Evolutionary conservation across 2,113 vertebrate species (phyloP), one percentile per base, ranked within the genome.

Genomic region (Chloropsis hardwickii): DNA sequence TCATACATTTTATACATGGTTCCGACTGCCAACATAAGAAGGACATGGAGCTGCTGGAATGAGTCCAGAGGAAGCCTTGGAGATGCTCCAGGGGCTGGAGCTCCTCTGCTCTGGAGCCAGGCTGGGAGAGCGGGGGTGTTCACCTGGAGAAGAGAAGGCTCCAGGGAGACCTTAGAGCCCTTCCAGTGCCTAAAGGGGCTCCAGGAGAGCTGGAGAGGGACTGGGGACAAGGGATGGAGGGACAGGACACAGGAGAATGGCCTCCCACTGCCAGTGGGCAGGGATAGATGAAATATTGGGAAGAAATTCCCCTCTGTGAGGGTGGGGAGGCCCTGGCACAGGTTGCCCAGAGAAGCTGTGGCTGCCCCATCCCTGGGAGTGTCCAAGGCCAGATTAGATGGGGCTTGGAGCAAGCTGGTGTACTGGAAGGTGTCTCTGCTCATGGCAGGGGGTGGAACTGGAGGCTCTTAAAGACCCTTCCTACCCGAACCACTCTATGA

Each of bases 361-460:
- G 47, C 25, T 37, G 62, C 17, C 17, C 21, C 29, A 42, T 28
- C 10, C 25, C 47, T 69, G 62, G 25, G 0, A 48, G 22, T 23
- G 14, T 28, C 10, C 31, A 35, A 62, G 40, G 47, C 18, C 21
- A 35, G 29, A 3, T 0, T 47, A 54, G 25, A 54, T 1, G 3
- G 54, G 40, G 27, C 18, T 61, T 62, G 40, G 47, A 69, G 35
- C 40, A 56, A 4, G 6, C 29, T 48, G 79, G 12, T 0, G 0
- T 5, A 15, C 48, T 31, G 35, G 12, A 23, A 76, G 12, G 25
- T 48, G 62, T 23, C 21, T 6, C 17, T 40, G 54, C 0, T 14
- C 47, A 76, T 15, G 54, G 54, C 29, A 54, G 6, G 7, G 5
- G 3, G 2, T 61, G 71, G 25, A 20, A 35, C 31, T 62, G 23